Evolutionary conservation across 2,113 vertebrate genomes (phyloP).

Genomic region (Megatriorchis doriae): DNA sequence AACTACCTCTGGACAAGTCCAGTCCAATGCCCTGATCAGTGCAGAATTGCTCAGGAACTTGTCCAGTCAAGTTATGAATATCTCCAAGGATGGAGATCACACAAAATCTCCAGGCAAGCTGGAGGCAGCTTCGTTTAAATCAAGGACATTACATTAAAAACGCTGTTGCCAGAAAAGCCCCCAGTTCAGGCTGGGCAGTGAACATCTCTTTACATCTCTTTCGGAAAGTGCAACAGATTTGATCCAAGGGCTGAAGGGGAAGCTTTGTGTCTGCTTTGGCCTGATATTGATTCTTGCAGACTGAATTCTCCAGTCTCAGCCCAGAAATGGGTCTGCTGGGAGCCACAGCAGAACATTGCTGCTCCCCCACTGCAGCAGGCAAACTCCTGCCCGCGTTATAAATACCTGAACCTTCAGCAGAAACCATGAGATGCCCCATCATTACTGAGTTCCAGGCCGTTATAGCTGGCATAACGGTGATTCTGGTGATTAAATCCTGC

Average conservation of each 20-base stretch:
- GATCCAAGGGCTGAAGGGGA: background rate
- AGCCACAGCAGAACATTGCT: fast-evolving
- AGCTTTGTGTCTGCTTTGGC: background rate
- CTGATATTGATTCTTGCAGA: background rate
- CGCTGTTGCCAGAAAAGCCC: background rate
- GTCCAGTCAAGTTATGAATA: background rate
- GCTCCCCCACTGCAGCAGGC: background rate
- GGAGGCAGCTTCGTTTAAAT: background rate
- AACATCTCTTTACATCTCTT: background rate
- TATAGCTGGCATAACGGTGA: background rate
- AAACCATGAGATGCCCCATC: background rate
- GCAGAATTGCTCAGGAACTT: background rate
- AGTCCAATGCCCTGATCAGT: background rate
- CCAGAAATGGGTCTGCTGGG: background rate
- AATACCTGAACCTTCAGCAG: background rate
- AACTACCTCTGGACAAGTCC: background rate
- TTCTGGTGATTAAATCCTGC: background rate
- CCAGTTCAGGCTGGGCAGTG: background rate
- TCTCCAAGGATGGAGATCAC: background rate
- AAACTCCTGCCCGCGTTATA: background rate
- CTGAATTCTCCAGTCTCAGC: background rate
- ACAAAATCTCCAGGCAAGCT: background rate
- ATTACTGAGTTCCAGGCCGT: background rate
- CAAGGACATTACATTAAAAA: background rate
- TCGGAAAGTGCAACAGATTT: background rate